Base-by-base conservation (phyloP, 2,797 vertebrate species). In the Lacerta bilineata region DNA sequence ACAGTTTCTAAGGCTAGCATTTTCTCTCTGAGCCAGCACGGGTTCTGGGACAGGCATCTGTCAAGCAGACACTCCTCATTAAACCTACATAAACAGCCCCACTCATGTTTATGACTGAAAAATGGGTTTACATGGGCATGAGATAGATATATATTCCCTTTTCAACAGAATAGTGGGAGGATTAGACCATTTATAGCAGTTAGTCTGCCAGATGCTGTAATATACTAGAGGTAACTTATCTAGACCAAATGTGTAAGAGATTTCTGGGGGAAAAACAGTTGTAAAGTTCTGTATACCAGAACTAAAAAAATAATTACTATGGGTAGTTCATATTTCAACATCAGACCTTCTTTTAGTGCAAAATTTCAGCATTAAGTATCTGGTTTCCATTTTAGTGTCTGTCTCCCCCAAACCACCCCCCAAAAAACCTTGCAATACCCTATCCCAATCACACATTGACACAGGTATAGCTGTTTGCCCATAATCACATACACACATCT, bases 21-120 rank as follows among this genome's bases (percentile, higher is more conserved):
- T 95, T 91, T 80, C 46, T 84, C 92, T 96, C 95, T 90, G 94
- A 94, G 95, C 95, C 93, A 88, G 88, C 94, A 95, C 94, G 94
- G 95, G 95, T 90, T 94, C n/a, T 50, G 55, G 93, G 94, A 92
- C 94, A 91, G 94, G 96, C 97, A 97, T 97, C 97, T 97, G 97
- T 93, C 95, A 93, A 95, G 93, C 97, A 97, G 96, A 96, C 96
- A 95, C 94, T 78, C 93, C 92, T 93, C 93, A 90, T 90, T 92
- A 95, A 97, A 96, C 85, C 95, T 91, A 46, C 86, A 95, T 93
- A 95, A 94, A 96, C 95, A 95, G 95, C 95, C 96, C 96, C 94
- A 93, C 94, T 96, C 91, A 86, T 95, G 96, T 97, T 97, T 97
- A 96, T 96, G 95, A 95, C 94, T 87, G 85, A 91, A 95, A 96